These are phyloP conservation scores for Argyresthia goedartella DNA, from an alignment of 2,888 invertebrate species.

Conservation along the genomic window DNA sequence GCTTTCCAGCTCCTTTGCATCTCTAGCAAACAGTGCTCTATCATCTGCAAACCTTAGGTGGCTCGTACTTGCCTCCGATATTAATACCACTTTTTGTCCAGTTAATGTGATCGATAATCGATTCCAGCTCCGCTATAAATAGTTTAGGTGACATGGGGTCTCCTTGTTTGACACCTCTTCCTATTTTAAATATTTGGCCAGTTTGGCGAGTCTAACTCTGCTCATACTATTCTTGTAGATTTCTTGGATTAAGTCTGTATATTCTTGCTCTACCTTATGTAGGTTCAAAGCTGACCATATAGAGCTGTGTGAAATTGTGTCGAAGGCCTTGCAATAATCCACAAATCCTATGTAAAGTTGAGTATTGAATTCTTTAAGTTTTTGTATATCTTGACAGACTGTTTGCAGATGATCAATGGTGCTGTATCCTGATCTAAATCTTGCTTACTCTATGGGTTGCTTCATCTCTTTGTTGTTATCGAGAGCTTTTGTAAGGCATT, in stretches of 20 bases:
- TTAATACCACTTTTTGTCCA: not conserved
- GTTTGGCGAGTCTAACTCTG: constrained; percentile 7
- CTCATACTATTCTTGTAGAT: constrained; percentile 7
- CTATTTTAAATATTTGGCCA: constrained; percentile 6
- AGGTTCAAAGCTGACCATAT: constrained; percentile 12
- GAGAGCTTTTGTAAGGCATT: not conserved
- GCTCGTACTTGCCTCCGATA: not conserved
- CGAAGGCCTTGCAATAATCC: constrained; percentile 13
- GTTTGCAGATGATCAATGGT: not conserved
- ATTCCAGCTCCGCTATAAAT: too few relatives aligned
- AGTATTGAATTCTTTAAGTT: not conserved
- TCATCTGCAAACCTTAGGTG: constrained; percentile 1
- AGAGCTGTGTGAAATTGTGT: constrained; percentile 10
- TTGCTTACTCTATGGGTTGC: not conserved
- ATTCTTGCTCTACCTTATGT: constrained; percentile 7
- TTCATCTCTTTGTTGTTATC: not conserved
- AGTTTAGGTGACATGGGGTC: too few relatives aligned
- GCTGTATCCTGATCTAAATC: not conserved
- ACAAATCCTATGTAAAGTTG: constrained; percentile 6
- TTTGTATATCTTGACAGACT: not conserved
- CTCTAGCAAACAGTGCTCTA: not conserved
- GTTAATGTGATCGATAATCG: constrained; percentile 1
- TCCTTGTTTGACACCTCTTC: constrained; percentile 6
- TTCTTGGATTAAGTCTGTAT: constrained; percentile 7
- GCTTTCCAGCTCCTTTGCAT: not conserved